phyloP scores from a whole-genome alignment of 2,797 vertebrate genomes.

The Bufotes viridis region DNA sequence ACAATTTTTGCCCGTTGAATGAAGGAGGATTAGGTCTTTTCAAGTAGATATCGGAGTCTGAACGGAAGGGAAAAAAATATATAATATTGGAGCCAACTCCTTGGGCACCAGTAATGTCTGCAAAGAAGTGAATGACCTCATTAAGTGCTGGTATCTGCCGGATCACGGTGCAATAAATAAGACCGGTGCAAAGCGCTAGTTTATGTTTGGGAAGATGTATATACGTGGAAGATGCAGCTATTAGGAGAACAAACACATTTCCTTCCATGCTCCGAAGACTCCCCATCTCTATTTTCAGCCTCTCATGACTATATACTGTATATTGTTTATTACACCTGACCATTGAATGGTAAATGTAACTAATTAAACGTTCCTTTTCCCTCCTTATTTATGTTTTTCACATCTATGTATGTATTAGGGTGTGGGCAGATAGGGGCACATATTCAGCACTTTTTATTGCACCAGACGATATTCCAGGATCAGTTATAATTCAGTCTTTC shows the following conservation, averaged over 20 bases:
- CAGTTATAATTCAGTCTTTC: no score
- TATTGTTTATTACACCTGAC: constrained; percentile 33
- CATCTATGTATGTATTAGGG: background rate
- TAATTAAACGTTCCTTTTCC: constrained; percentile 17
- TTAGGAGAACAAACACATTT: constrained; percentile 33
- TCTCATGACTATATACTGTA: background rate
- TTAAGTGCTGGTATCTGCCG: constrained; percentile 19
- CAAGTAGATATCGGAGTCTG: background rate
- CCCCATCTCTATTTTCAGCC: constrained; percentile 34
- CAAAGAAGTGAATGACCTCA: constrained; percentile 34
- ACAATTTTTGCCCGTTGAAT: constrained; percentile 18
- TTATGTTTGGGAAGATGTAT: constrained; percentile 40
- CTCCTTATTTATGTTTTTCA: no score
- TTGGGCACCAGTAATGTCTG: constrained; percentile 33
- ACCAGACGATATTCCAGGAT: background rate
- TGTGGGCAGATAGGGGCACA: background rate
- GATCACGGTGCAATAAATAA: constrained; percentile 33
- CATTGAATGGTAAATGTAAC: constrained; percentile 39
- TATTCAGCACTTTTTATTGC: no score
- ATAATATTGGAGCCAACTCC: constrained; percentile 37
- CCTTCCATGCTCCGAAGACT: constrained; percentile 35
- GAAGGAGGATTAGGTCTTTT: constrained; percentile 18
- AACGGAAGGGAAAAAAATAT: background rate
- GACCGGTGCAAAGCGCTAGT: background rate
- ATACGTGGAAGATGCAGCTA: constrained; percentile 7